Percentiles rank a stretch among this genome's conserved stretches.
Conservation (phyloP, 2,113 vertebrate genomes). For the Nematolebias whitei region DNA sequence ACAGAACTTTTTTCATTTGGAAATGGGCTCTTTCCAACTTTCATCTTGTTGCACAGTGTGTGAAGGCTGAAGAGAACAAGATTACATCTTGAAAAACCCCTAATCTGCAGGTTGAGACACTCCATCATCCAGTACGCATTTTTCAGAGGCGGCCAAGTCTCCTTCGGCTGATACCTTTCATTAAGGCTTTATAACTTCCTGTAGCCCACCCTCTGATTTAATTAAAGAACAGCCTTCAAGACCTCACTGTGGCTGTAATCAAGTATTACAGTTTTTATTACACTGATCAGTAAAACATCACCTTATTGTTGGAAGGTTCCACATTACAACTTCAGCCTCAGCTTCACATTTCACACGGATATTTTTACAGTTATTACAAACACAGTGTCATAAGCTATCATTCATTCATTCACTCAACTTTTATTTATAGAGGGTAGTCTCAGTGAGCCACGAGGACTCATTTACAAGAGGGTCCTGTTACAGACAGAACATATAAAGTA, state of each 20-base stretch:
- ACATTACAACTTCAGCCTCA: neutral
- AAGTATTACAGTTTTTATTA: neutral
- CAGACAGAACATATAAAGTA: no score
- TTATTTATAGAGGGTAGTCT: no score
- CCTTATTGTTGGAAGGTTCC: neutral
- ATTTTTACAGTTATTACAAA: no score
- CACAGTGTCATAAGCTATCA: no score
- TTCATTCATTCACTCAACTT: no score
- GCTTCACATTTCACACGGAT: neutral
- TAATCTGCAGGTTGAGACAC: slow-evolving; percentile 47
- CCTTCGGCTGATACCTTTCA: slow-evolving; percentile 41
- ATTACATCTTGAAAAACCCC: slow-evolving; percentile 41
- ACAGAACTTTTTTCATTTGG: slow-evolving; percentile 13
- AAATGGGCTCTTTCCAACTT: slow-evolving; percentile 20
- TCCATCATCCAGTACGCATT: slow-evolving; percentile 39
- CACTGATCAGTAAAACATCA: neutral
- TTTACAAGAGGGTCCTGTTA: no score
- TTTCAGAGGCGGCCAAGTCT: slow-evolving; percentile 28
- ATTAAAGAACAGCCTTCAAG: slow-evolving; percentile 11
- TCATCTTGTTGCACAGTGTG: slow-evolving; percentile 45
- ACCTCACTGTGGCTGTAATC: neutral
- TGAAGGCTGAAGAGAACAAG: slow-evolving; percentile 48
- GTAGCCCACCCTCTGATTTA: slow-evolving; percentile 18
- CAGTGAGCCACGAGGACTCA: no score
- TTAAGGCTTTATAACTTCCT: slow-evolving; percentile 29